phyloP scores from a whole-genome alignment of 2,888 invertebrate genomes.

The Mamestra brassicae region DNA sequence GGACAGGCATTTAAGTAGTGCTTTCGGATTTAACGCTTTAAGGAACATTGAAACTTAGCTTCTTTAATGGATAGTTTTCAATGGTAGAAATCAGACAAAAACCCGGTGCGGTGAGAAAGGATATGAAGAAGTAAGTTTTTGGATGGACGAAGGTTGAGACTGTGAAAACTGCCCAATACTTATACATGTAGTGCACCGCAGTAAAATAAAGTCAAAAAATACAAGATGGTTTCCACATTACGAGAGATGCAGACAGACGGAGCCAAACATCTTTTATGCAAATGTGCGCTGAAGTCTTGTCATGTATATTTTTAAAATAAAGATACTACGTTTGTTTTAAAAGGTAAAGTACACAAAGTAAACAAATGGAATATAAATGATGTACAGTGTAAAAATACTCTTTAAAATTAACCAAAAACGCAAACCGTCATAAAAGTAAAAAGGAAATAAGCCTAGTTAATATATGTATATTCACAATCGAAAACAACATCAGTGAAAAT shows the following conservation, averaged over 20 bases:
- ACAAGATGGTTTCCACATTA: constrained; percentile 18
- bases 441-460: constrained; percentile 15
- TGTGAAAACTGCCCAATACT: too few species aligned
- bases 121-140: too few species aligned
- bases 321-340: constrained; percentile 16
- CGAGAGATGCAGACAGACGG: constrained; percentile 11
- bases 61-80: too few species aligned
- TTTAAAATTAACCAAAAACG: neutral
- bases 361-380: neutral
- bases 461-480: constrained; percentile 25
- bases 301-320: constrained; percentile 8
- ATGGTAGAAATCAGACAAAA: too few species aligned
- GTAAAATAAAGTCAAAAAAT: neutral
- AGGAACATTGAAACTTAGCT: too few species aligned
- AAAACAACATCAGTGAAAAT: constrained; percentile 48
- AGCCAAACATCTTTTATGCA: constrained; percentile 29
- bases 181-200: neutral
- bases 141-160: too few species aligned
- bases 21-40: too few species aligned
- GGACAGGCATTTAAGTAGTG: too few species aligned
- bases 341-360: neutral
- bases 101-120: too few species aligned
- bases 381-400: too few species aligned
- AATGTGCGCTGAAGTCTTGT: constrained; percentile 14
- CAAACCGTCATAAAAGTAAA: neutral